Percentiles rank a stretch among this genome's conserved stretches.
Evolutionary conservation across 2,888 invertebrate genomes (phyloP).

Genomic region (Petrophora chlorosata): DNA sequence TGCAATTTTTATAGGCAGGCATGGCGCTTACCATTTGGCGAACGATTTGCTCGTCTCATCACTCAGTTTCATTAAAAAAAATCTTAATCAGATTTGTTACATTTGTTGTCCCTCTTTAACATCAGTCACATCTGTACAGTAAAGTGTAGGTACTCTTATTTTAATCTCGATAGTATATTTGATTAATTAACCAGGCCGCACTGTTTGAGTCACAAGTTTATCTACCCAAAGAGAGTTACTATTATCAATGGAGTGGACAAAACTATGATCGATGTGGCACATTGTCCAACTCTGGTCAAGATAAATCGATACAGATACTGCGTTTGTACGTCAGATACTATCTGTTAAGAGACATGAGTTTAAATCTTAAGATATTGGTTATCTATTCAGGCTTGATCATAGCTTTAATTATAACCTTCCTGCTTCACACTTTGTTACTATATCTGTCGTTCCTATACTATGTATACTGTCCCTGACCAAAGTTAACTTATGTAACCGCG

Average conservation of each 20-base stretch:
- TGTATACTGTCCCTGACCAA: conserved; percentile 5
- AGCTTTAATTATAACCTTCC: conserved; percentile 45
- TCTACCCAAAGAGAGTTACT: conserved; percentile 39
- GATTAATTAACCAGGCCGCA: conserved; percentile 23
- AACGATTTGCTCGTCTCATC: too few species aligned
- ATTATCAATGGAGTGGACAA: conserved; percentile 71
- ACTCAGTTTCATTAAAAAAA: too few species aligned
- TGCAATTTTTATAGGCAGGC: too few species aligned
- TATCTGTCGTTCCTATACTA: background rate
- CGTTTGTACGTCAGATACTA: conserved; percentile 59
- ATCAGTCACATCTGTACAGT: too few species aligned
- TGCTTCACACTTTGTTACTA: conserved; percentile 24
- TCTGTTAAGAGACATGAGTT: conserved; percentile 62
- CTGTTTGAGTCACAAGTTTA: conserved; percentile 23
- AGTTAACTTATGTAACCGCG: conserved; percentile 44
- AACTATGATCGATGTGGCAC: conserved; percentile 76
- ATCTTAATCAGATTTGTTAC: too few species aligned
- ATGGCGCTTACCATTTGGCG: too few species aligned
- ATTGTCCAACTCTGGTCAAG: conserved; percentile 54
- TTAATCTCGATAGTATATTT: conserved; percentile 6
- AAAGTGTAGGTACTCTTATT: too few species aligned
- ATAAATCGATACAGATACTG: conserved; percentile 67
- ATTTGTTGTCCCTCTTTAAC: too few species aligned
- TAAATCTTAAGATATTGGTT: conserved; percentile 51
- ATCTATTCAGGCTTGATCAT: conserved; percentile 38